Conservation (phyloP, 2,113 vertebrate species). For the Menura novaehollandiae region DNA sequence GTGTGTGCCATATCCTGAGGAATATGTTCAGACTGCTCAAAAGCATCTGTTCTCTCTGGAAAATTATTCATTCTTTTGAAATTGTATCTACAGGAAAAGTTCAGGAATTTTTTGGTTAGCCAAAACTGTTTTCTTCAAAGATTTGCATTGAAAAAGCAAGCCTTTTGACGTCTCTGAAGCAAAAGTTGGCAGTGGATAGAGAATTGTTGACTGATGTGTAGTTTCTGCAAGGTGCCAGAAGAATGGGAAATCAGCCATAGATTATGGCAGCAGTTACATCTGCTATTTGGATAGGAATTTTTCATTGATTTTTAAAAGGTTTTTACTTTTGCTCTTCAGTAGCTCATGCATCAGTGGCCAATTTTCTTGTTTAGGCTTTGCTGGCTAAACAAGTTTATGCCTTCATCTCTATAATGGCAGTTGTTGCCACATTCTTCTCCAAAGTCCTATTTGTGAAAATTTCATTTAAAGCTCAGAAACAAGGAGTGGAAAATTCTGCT, state of each 20-base stretch:
- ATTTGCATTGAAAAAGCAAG: neutral
- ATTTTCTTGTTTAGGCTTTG: neutral
- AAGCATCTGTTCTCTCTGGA: neutral
- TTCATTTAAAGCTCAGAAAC: neutral
- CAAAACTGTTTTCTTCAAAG: neutral
- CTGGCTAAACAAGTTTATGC: neutral
- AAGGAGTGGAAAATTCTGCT: neutral
- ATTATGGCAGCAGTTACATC: neutral
- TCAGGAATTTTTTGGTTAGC: neutral
- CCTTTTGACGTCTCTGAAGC: neutral
- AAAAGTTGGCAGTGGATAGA: neutral
- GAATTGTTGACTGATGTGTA: neutral
- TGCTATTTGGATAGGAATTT: neutral
- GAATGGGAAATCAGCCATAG: neutral
- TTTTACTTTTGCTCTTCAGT: neutral
- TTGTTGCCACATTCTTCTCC: neutral
- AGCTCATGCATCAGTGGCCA: neutral
- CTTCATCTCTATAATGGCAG: neutral
- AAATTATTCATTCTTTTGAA: slow-evolving; percentile 4
- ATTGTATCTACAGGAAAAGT: neutral
- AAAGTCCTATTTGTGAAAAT: neutral
- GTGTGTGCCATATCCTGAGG: neutral
- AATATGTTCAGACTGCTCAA: neutral
- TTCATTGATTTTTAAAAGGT: neutral
- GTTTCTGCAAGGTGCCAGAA: neutral